phyloP scores from a whole-genome alignment of 1,140 invertebrate species.

The Mycetomoellerius zeteki region DNA sequence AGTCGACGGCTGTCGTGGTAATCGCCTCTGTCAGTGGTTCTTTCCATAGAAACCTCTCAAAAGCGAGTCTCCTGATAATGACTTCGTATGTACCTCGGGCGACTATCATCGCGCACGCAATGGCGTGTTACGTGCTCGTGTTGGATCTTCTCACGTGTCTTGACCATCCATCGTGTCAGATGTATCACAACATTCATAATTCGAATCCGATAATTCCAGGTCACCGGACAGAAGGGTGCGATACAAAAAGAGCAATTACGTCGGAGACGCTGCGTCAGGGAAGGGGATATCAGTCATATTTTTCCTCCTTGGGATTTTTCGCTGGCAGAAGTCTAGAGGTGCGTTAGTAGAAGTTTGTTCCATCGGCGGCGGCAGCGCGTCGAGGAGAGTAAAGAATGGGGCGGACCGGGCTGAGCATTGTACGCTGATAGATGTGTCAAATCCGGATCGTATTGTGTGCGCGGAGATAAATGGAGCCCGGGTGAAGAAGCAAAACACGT shows the following conservation, averaged over 20 bases:
- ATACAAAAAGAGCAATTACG: slow-evolving; percentile 76
- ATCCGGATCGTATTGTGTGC: slow-evolving; percentile 87
- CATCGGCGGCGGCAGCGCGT: slow-evolving; percentile 17
- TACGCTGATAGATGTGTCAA: slow-evolving; percentile 88
- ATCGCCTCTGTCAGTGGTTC: slow-evolving; percentile 58
- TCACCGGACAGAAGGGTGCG: slow-evolving; percentile 26
- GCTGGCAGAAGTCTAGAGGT: slow-evolving; percentile 32
- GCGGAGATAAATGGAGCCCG: slow-evolving; percentile 87
- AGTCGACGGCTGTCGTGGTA: slow-evolving; percentile 59
- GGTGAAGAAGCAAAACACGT: slow-evolving; percentile 88
- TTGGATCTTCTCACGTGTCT: background rate
- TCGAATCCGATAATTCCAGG: slow-evolving; percentile 31
- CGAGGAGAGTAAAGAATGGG: slow-evolving; percentile 75
- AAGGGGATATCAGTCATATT: slow-evolving; percentile 63
- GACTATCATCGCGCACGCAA: slow-evolving; percentile 33
- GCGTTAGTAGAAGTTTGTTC: slow-evolving; percentile 69
- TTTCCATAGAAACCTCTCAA: slow-evolving; percentile 52
- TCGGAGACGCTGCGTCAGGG: slow-evolving; percentile 10
- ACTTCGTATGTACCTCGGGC: slow-evolving; percentile 26
- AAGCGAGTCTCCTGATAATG: slow-evolving; percentile 49
- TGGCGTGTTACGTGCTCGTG: background rate
- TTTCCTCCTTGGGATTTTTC: slow-evolving; percentile 24
- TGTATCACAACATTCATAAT: slow-evolving; percentile 29
- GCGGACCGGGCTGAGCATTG: slow-evolving; percentile 78
- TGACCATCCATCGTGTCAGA: background rate